These are phyloP conservation scores for Heptranchias perlo DNA, from an alignment of 2,113 vertebrate species.

Conservation along the genomic window DNA sequence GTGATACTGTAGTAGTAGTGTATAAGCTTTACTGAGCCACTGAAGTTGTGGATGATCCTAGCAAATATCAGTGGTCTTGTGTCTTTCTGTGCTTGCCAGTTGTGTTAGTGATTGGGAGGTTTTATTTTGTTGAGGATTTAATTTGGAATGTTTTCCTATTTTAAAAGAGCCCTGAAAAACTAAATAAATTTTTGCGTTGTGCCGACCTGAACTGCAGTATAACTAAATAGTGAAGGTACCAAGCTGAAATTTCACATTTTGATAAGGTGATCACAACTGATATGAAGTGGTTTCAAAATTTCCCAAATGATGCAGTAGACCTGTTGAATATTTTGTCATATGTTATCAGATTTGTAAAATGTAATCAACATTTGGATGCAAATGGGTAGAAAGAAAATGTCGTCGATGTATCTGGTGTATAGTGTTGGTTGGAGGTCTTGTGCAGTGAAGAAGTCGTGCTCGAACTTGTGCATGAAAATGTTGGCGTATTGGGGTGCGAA, in stretches of 20 bases:
- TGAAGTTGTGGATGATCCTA: background rate
- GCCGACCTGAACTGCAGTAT: background rate
- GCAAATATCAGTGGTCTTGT: background rate
- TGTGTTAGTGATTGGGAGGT: background rate
- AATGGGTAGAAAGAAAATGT: background rate
- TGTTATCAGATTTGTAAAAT: background rate
- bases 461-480: too few species aligned
- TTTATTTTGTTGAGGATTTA: background rate
- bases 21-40: background rate
- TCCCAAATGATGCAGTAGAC: background rate
- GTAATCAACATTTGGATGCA: background rate
- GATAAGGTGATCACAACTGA: background rate
- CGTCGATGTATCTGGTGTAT: too few species aligned
- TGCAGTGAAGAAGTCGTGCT: too few species aligned
- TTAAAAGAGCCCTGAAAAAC: background rate
- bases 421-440: too few species aligned
- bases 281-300: background rate
- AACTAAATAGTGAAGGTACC: background rate
- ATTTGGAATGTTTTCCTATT: background rate
- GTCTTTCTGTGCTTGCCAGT: background rate
- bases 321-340: background rate
- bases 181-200: background rate
- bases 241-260: background rate
- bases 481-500: too few species aligned
- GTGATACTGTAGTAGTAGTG: background rate